A percentile compares a stretch with the other conserved stretches of the same genome.
These are phyloP conservation scores for Cataglyphis cursor DNA, from an alignment of 2,888 invertebrate species.

Conservation along the genomic window DNA sequence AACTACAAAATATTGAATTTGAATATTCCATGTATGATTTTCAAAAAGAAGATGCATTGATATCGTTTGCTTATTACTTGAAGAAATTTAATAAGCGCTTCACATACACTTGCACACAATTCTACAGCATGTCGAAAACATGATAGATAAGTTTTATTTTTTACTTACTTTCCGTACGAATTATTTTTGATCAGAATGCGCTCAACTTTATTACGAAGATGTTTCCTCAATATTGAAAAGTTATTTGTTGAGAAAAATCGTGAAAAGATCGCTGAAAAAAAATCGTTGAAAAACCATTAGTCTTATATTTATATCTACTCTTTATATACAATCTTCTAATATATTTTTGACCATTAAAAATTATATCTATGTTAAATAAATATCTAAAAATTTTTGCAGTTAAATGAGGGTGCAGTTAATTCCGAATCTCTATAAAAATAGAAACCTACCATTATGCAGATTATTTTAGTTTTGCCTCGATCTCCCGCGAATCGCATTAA, in stretches of 20 bases:
- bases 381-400: neutral
- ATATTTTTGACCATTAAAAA: constrained; percentile 1
- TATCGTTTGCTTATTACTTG: constrained; percentile 10
- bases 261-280: neutral
- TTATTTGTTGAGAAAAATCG: constrained; percentile 8
- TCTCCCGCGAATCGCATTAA: constrained; percentile 10
- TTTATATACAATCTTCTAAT: neutral
- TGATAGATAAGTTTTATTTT: constrained; percentile 5
- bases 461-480: constrained; percentile 17
- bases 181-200: neutral
- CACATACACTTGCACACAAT: neutral
- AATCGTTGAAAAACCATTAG: neutral
- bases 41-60: neutral
- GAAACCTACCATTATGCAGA: neutral
- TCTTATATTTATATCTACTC: neutral
- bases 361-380: neutral
- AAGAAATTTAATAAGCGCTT: constrained; percentile 26
- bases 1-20: neutral
- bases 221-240: neutral
- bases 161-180: neutral
- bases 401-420: neutral
- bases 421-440: neutral
- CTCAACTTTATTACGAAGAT: constrained; percentile 22
- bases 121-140: neutral
- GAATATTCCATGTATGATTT: constrained; percentile 13